These are phyloP conservation scores for Ophioninae sp. DNA, from an alignment of 2,888 invertebrate species.

Conservation along the genomic window DNA sequence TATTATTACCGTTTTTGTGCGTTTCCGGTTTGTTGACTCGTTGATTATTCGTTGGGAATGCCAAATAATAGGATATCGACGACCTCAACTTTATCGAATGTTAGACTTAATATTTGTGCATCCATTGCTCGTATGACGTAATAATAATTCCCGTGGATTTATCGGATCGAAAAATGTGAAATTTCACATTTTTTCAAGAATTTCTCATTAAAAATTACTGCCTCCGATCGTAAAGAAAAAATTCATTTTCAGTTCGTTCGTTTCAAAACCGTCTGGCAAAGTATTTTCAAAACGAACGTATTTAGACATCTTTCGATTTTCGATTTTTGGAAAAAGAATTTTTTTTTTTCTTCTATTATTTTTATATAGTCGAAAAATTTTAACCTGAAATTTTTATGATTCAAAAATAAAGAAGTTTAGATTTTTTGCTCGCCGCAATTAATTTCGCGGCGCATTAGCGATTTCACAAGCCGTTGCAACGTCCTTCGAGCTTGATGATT, in stretches of 20 bases:
- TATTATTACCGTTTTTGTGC: slow-evolving; percentile 8
- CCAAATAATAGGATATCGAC: slow-evolving; percentile 69
- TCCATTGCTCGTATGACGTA: slow-evolving; percentile 69
- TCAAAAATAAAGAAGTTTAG: slow-evolving; percentile 10
- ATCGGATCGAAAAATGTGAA: background rate
- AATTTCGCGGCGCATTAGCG: slow-evolving; percentile 72
- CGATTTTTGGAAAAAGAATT: background rate
- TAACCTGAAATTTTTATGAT: background rate
- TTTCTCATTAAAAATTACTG: background rate
- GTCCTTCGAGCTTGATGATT: slow-evolving; percentile 68
- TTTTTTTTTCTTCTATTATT: background rate
- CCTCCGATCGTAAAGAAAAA: background rate
- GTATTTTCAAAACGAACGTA: background rate
- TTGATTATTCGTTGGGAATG: slow-evolving; percentile 74
- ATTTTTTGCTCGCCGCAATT: slow-evolving; percentile 63
- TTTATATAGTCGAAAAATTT: slow-evolving; percentile 5
- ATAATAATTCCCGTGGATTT: slow-evolving; percentile 36
- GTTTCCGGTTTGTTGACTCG: slow-evolving; percentile 63
- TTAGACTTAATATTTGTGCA: slow-evolving; percentile 73
- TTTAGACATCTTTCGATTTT: background rate
- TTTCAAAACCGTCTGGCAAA: background rate
- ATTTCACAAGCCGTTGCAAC: slow-evolving; percentile 65
- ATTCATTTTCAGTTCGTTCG: background rate
- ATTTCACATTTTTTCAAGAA: background rate
- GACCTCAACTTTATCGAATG: slow-evolving; percentile 66